Conservation (phyloP, 2,888 invertebrate species). For the Drosophila kambysellisi region DNA sequence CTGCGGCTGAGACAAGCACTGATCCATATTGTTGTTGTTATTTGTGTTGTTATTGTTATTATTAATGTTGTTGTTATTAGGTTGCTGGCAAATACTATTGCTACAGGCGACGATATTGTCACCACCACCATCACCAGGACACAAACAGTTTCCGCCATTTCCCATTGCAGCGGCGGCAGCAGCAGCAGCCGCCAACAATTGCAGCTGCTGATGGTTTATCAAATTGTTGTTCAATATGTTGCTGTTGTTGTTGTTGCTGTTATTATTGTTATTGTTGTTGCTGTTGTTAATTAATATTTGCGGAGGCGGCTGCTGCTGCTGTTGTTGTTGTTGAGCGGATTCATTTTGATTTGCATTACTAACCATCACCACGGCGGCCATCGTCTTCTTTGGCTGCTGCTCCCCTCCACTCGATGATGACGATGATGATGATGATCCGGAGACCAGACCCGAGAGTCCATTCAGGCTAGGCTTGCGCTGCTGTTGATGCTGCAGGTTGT, state of each 20-base stretch:
- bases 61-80: constrained; percentile 50
- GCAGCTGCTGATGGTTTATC: constrained; percentile 78
- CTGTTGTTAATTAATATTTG: constrained; percentile 74
- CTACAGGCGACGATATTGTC: constrained; percentile 53
- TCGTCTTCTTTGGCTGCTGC: constrained; percentile 78
- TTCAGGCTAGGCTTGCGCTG: constrained; percentile 72
- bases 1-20: constrained; percentile 59
- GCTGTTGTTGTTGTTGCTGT: constrained; percentile 74
- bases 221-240: constrained; percentile 78
- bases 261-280: constrained; percentile 64
- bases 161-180: constrained; percentile 65
- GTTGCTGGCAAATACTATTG: constrained; percentile 62
- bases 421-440: constrained; percentile 18
- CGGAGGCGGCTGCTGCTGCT: constrained; percentile 49
- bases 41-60: constrained; percentile 40
- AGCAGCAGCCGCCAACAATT: constrained; percentile 77
- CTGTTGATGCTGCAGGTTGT: constrained; percentile 55
- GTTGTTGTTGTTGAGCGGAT: constrained; percentile 49
- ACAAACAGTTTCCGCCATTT: constrained; percentile 55
- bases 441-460: constrained; percentile 42
- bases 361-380: constrained; percentile 84
- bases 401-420: constrained; percentile 44
- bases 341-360: constrained; percentile 77
- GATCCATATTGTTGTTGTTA: constrained; percentile 57
- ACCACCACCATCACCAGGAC: constrained; percentile 54